phyloP scores from a whole-genome alignment of 2,888 invertebrate genomes.

The Allolobophora icterica region DNA sequence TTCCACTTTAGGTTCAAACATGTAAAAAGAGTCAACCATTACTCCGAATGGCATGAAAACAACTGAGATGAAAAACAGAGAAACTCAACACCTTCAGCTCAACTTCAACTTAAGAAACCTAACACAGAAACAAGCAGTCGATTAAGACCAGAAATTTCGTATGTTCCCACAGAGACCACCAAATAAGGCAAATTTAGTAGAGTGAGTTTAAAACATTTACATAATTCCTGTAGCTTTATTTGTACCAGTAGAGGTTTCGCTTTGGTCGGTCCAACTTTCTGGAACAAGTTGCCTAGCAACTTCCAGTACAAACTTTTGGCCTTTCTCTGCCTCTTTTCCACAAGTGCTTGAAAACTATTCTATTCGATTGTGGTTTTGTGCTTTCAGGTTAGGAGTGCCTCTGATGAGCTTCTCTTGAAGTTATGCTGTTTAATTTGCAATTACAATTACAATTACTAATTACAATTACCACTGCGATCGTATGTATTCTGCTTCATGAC shows the following conservation, averaged over 20 bases:
- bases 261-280: background rate
- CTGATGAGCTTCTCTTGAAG: background rate
- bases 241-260: background rate
- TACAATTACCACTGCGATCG: too few species aligned
- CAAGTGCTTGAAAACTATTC: background rate
- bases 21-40: background rate
- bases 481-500: too few species aligned
- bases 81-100: background rate
- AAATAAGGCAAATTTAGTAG: background rate
- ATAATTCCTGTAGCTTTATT: background rate
- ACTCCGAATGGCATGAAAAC: background rate
- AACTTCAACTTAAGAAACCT: background rate
- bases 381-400: background rate
- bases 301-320: background rate
- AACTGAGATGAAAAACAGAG: conserved; percentile 7
- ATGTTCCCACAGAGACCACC: background rate
- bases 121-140: background rate
- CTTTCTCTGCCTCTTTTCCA: background rate
- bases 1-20: background rate
- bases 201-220: background rate
- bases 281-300: background rate
- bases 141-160: background rate
- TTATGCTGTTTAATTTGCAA: background rate
- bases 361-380: background rate
- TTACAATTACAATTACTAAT: background rate